Conservation (phyloP, 37 sponge, comb jelly and placozoan genomes). For the Theonella swinhoei region DNA sequence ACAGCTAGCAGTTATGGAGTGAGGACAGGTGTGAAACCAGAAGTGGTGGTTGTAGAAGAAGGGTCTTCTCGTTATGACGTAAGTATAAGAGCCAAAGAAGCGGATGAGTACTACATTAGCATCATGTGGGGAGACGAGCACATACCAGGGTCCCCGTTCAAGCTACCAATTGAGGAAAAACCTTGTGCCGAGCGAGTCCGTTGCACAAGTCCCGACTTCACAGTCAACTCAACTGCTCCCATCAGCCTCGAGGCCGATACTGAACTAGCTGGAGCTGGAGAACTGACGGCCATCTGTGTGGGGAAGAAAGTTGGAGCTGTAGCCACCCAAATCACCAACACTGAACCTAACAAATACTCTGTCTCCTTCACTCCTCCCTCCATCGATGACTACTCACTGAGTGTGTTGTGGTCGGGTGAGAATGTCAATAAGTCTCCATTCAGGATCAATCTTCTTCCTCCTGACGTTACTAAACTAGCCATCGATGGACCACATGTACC, state of each 20-base stretch:
- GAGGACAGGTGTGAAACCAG: conserved; percentile 31
- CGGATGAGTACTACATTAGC: conserved; percentile 52
- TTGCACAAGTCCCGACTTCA: conserved; percentile 43
- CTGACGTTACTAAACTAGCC: conserved; percentile 47
- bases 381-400: conserved; percentile 49
- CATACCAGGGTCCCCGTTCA: conserved; percentile 70
- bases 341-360: background rate
- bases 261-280: conserved; percentile 65
- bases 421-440: conserved; percentile 59
- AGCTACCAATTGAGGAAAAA: conserved; percentile 46
- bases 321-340: conserved; percentile 21
- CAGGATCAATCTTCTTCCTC: conserved; percentile 50
- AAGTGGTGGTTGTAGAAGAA: conserved; percentile 17
- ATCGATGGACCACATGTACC: conserved; percentile 56
- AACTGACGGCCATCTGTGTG: conserved; percentile 49
- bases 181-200: conserved; percentile 42
- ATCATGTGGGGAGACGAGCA: conserved; percentile 64
- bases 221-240: conserved; percentile 25
- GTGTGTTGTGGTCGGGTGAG: conserved; percentile 59
- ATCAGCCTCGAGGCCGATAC: conserved; percentile 41
- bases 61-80: conserved; percentile 45
- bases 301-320: conserved; percentile 57
- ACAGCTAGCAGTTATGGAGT: conserved; percentile 32
- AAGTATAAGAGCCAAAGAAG: conserved; percentile 19
- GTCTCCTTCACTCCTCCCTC: conserved; percentile 46